Evolutionary conservation across 2,113 vertebrate genomes (phyloP).

Genomic region (Saguinus imperator): DNA sequence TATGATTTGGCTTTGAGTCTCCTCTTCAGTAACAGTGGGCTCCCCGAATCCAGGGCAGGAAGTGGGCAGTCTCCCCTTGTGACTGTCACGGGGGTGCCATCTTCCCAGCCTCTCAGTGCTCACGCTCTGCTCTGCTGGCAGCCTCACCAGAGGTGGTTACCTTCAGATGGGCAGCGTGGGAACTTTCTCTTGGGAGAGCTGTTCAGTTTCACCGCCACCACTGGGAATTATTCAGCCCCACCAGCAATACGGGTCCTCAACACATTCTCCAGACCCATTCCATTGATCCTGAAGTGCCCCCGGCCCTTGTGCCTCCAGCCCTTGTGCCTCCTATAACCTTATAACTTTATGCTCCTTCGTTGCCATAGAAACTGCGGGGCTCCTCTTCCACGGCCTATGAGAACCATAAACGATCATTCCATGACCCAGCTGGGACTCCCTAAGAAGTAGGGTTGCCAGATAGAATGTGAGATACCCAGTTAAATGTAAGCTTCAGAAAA

Average conservation of each 20-base stretch:
- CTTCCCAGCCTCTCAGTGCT: fast-evolving
- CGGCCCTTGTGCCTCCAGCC: neutral
- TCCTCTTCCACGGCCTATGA: neutral
- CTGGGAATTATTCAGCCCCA: neutral
- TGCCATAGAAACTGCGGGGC: neutral
- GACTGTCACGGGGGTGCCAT: neutral
- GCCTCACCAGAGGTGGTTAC: neutral
- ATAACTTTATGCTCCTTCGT: neutral
- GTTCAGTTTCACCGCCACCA: neutral
- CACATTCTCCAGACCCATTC: neutral
- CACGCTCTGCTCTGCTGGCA: fast-evolving
- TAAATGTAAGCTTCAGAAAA: neutral
- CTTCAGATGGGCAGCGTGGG: neutral
- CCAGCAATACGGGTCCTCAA: neutral
- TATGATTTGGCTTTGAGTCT: neutral
- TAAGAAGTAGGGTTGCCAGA: neutral
- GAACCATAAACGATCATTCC: neutral
- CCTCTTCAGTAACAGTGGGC: neutral
- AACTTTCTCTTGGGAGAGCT: neutral
- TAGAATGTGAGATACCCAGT: neutral
- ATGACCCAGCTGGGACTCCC: neutral
- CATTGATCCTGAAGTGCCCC: neutral
- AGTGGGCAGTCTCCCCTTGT: neutral
- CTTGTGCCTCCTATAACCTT: neutral
- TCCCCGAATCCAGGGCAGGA: too few relatives aligned